Percentiles rank a stretch among this genome's conserved stretches.
These are phyloP conservation scores for Zenarchopterus dispar DNA, from an alignment of 2,797 vertebrate genomes.

Conservation along the genomic window DNA sequence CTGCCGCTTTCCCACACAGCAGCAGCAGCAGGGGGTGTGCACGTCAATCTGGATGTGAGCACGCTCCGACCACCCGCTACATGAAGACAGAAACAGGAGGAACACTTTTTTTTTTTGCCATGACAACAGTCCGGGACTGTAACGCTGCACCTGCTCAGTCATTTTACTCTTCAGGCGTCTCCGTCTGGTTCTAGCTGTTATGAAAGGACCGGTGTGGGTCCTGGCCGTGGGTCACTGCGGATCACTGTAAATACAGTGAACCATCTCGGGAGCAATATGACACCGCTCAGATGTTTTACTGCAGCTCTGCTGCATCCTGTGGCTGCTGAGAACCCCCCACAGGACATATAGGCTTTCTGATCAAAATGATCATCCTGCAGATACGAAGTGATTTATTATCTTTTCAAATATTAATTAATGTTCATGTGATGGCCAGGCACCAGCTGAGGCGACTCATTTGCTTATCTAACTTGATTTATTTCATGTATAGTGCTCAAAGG, in stretches of 20 bases:
- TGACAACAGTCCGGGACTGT: conserved; percentile 3
- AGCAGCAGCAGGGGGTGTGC: conserved; percentile 42
- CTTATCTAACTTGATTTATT: not conserved
- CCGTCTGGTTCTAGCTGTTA: conserved; percentile 17
- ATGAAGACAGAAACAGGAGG: conserved; percentile 30
- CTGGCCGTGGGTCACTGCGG: conserved; percentile 28
- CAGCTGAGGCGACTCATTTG: not conserved
- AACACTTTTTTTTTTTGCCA: conserved; percentile 8
- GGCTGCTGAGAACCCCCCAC: too few species aligned
- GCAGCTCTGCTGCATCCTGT: conserved; percentile 20
- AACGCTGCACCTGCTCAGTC: conserved; percentile 33
- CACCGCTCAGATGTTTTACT: conserved; percentile 41
- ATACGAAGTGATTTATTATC: conserved; percentile 2
- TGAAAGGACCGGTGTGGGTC: conserved; percentile 27
- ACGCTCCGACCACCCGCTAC: conserved; percentile 15
- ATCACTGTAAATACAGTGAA: conserved; percentile 46
- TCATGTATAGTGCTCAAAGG: too few species aligned
- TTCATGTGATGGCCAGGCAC: not conserved
- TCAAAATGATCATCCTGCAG: not conserved
- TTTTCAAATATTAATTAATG: not conserved
- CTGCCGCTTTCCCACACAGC: conserved; percentile 21
- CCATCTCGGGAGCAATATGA: conserved; percentile 22
- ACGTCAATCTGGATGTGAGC: conserved; percentile 19
- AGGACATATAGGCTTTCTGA: too few species aligned
- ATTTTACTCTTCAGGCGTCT: not conserved